phyloP scores from a whole-genome alignment of 2,113 vertebrate genomes.

The Psilopsiagon aymara region DNA sequence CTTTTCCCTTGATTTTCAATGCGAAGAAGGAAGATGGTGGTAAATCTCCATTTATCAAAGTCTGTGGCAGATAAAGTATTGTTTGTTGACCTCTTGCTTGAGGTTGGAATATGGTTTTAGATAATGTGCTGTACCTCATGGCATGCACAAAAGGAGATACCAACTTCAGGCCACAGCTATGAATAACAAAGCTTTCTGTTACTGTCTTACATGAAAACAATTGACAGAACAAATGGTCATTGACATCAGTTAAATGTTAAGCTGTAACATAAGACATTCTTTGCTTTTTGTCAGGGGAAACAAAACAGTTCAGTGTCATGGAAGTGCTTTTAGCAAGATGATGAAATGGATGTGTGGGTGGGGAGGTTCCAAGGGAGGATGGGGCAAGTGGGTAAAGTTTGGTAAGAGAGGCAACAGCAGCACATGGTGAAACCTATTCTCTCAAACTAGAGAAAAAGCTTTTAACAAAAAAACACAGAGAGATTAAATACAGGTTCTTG shows the following conservation, averaged over 20 bases:
- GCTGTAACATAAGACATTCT: not conserved
- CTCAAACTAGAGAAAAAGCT: not conserved
- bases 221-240: not conserved
- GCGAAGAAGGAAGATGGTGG: not conserved
- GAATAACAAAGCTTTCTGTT: constrained; percentile 16
- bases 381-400: not conserved
- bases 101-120: not conserved
- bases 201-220: not conserved
- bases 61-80: not conserved
- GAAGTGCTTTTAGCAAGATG: not conserved
- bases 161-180: not conserved
- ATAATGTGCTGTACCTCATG: not conserved
- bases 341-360: constrained; percentile 47
- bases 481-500: not conserved
- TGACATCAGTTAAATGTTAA: constrained; percentile 18
- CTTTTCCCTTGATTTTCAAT: not conserved
- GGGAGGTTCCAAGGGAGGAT: constrained; percentile 36
- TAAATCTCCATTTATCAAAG: not conserved
- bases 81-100: not conserved
- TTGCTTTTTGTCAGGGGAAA: constrained; percentile 6
- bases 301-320: constrained; percentile 2
- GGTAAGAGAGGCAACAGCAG: not conserved
- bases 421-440: not conserved
- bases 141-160: not conserved
- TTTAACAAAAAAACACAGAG: not conserved